Evolutionary conservation across 2,113 vertebrate species (phyloP).

Genomic region (Eptesicus fuscus): DNA sequence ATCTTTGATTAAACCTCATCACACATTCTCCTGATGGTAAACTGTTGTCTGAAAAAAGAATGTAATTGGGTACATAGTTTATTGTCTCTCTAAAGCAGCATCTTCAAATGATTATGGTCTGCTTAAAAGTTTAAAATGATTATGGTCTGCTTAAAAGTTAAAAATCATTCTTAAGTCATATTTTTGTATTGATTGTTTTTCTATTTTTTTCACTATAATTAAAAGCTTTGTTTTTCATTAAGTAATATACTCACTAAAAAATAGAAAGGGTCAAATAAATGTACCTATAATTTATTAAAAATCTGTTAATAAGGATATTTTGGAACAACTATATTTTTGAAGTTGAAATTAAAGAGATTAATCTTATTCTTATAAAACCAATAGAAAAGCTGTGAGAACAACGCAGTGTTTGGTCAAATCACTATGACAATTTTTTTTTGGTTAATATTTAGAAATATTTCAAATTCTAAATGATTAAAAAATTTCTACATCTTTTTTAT

Average conservation of each 20-base stretch:
- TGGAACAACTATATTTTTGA: background rate
- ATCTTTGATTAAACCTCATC: constrained; percentile 85
- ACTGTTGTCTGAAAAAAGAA: constrained; percentile 80
- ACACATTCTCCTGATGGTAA: constrained; percentile 77
- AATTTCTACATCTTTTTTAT: background rate
- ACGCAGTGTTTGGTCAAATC: background rate
- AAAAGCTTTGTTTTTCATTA: background rate
- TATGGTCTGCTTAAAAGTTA: constrained; percentile 66
- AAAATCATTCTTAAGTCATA: constrained; percentile 53
- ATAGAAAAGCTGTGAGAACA: background rate
- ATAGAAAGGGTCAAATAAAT: background rate
- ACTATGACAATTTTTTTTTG: background rate
- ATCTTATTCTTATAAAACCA: background rate
- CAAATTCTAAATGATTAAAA: background rate
- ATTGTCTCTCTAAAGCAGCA: constrained; percentile 79
- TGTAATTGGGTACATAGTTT: constrained; percentile 76
- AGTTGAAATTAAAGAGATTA: constrained; percentile 1
- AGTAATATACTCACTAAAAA: background rate
- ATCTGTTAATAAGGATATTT: background rate
- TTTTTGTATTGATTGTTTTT: background rate
- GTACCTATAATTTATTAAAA: background rate
- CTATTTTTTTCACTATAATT: background rate
- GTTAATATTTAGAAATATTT: constrained; percentile 18
- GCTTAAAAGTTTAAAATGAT: constrained; percentile 77
- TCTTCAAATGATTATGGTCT: constrained; percentile 77